These are phyloP conservation scores for Sarcophaga peregrina DNA, from an alignment of 1,140 invertebrate genomes.

Conservation along the genomic window DNA sequence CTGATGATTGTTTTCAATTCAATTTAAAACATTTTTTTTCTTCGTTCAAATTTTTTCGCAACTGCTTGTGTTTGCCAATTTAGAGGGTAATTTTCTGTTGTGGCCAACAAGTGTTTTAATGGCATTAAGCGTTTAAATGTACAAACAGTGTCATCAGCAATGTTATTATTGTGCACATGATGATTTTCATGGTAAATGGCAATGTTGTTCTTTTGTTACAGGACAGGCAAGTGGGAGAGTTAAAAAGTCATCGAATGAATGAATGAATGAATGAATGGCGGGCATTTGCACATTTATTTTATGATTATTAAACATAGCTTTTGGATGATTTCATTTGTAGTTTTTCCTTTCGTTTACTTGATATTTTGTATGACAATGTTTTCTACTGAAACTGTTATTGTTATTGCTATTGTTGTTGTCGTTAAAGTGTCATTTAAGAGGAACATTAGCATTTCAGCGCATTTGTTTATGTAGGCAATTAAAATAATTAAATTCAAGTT, in stretches of 20 bases:
- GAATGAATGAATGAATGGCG: background rate
- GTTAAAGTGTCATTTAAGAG: background rate
- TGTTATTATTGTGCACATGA: background rate
- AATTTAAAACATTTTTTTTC: background rate
- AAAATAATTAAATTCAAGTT: background rate
- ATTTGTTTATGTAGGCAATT: background rate
- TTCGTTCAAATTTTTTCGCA: background rate
- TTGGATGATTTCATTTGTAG: background rate
- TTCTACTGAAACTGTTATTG: background rate
- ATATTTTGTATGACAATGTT: background rate
- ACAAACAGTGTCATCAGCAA: background rate
- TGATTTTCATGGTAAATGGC: conserved; percentile 11
- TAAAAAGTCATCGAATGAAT: background rate
- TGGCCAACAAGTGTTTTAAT: conserved; percentile 4
- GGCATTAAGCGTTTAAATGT: conserved; percentile 1
- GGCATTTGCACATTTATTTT: conserved; percentile 5
- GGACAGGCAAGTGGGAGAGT: too few relatives aligned
- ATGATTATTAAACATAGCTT: background rate
- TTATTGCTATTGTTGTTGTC: background rate
- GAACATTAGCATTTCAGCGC: background rate
- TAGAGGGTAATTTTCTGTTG: background rate
- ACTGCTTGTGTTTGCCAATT: background rate
- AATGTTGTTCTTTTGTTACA: background rate
- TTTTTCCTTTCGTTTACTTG: background rate
- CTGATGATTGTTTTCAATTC: conserved; percentile 11